phyloP scores from a whole-genome alignment of 2,888 invertebrate species.

The Lochmaea capreae region DNA sequence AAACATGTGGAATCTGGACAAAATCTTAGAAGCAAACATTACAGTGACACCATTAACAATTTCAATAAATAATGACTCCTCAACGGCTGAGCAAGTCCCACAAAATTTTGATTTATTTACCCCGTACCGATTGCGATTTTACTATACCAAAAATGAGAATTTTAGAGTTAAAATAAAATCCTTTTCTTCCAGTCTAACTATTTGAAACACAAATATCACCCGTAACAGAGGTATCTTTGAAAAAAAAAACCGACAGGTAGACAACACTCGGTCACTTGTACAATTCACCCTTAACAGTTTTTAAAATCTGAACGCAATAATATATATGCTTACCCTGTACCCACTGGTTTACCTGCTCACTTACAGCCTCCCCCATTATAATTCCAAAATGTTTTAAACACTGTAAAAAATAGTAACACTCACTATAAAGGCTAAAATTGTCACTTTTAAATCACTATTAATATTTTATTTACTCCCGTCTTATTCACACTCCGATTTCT shows the following conservation, averaged over 20 bases:
- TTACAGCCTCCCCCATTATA: conserved; percentile 4
- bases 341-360: background rate
- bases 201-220: no score
- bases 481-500: background rate
- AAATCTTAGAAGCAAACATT: no score
- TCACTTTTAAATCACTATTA: background rate
- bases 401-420: background rate
- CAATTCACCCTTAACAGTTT: conserved; percentile 4
- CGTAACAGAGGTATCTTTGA: background rate
- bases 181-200: no score
- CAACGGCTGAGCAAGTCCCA: no score
- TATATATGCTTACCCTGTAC: background rate
- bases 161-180: no score
- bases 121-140: no score
- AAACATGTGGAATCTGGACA: no score
- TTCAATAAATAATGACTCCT: no score
- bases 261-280: background rate
- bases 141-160: no score
- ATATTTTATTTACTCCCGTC: conserved; percentile 3
- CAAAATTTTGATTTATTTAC: no score
- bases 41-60: no score
- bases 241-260: background rate
- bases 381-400: background rate
- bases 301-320: background rate
- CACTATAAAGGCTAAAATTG: background rate